Conservation (phyloP, 2,113 vertebrate genomes). For the Paracanthobrama guichenoti region DNA sequence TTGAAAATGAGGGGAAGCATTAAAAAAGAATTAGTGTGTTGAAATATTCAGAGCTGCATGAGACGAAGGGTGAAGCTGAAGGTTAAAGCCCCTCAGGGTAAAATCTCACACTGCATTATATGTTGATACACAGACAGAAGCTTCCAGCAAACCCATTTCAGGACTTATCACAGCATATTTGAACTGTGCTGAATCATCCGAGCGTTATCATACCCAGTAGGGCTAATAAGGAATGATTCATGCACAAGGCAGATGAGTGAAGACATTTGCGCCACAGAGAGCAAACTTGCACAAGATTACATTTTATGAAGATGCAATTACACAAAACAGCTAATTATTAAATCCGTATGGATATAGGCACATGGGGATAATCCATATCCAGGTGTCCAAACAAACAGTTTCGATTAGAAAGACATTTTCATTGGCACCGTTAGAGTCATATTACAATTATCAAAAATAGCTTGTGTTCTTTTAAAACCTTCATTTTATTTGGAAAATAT, state of each 20-base stretch:
- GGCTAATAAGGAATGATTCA: constrained; percentile 28
- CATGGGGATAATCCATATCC: constrained; percentile 11
- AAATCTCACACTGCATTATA: constrained; percentile 13
- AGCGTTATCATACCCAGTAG: background rate
- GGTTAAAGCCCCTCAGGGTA: constrained; percentile 18
- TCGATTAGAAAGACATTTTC: background rate
- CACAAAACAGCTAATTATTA: background rate
- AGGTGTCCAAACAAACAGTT: background rate
- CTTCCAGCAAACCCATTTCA: constrained; percentile 5
- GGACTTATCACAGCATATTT: background rate
- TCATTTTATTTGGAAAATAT: constrained; percentile 17
- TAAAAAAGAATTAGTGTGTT: background rate
- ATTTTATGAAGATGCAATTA: background rate
- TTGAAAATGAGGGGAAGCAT: background rate
- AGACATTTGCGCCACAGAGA: constrained; percentile 5
- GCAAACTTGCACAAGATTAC: constrained; percentile 2
- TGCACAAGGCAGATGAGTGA: background rate
- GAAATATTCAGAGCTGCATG: background rate
- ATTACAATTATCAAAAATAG: background rate
- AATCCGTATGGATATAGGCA: background rate
- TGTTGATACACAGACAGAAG: background rate
- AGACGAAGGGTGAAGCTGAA: constrained; percentile 16
- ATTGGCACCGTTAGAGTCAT: background rate
- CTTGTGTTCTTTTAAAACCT: background rate
- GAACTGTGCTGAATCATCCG: background rate